Conservation (phyloP, 1,140 invertebrate species). For the Apis laboriosa region DNA sequence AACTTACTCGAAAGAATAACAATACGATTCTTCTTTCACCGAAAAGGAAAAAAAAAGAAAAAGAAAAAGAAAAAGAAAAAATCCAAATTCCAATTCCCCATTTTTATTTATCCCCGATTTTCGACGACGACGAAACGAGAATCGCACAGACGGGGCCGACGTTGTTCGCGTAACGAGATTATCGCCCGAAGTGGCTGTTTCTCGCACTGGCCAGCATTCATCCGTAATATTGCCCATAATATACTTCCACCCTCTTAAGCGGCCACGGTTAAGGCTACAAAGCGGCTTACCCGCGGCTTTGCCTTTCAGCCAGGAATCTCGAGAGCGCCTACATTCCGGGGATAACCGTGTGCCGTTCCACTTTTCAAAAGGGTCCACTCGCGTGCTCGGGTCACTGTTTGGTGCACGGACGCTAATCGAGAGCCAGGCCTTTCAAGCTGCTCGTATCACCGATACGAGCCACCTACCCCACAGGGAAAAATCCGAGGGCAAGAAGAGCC, state of each 20-base stretch:
- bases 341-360: constrained; percentile 44
- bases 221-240: constrained; percentile 66
- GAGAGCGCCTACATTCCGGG: constrained; percentile 63
- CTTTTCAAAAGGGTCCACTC: constrained; percentile 49
- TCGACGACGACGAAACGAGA: too few species aligned
- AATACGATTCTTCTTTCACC: too few species aligned
- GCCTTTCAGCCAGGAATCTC: constrained; percentile 62
- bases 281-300: constrained; percentile 64
- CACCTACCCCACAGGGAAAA: neutral
- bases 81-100: neutral
- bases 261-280: constrained; percentile 62
- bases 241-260: constrained; percentile 66
- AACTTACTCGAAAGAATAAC: too few species aligned
- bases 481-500: neutral
- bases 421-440: constrained; percentile 25
- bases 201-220: constrained; percentile 62
- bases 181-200: constrained; percentile 64
- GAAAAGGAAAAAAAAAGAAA: too few species aligned
- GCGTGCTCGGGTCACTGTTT: constrained; percentile 47
- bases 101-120: constrained; percentile 2
- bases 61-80: too few species aligned
- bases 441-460: constrained; percentile 17
- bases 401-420: constrained; percentile 31
- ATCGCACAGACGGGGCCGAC: neutral
- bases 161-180: constrained; percentile 55